These are phyloP conservation scores for Ceryle rudis DNA, from an alignment of 2,797 vertebrate genomes.

Conservation along the genomic window DNA sequence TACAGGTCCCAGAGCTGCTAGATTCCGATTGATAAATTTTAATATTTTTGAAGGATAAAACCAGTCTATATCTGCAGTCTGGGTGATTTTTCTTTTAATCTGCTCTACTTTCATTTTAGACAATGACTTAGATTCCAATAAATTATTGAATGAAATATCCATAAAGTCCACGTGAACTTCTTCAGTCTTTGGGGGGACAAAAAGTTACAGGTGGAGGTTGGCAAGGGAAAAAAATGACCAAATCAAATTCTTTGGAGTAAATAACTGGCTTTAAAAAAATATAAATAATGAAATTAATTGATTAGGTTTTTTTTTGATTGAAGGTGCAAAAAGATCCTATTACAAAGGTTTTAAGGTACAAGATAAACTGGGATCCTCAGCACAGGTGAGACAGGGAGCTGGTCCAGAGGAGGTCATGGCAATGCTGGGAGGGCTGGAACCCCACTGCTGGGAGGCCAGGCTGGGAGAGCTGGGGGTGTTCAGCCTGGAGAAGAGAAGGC, in stretches of 20 bases:
- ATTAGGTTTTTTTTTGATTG: neutral
- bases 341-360: neutral
- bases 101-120: neutral
- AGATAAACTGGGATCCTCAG: neutral
- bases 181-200: neutral
- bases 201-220: neutral
- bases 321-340: neutral
- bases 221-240: neutral
- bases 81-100: conserved; percentile 44
- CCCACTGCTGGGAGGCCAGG: neutral
- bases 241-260: conserved; percentile 25
- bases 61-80: conserved; percentile 11
- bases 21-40: conserved; percentile 72
- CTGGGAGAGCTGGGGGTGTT: neutral
- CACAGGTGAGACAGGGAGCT: neutral
- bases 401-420: neutral
- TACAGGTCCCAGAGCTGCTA: conserved; percentile 26
- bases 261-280: neutral
- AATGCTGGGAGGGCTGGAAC: neutral
- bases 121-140: conserved; percentile 26
- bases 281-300: neutral
- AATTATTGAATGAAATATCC: conserved; percentile 43
- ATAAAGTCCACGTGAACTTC: neutral
- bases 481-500: neutral
- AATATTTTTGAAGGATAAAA: conserved; percentile 69